Evolutionary conservation across 2,113 vertebrate species (phyloP).

Genomic region (Clarias gariepinus): DNA sequence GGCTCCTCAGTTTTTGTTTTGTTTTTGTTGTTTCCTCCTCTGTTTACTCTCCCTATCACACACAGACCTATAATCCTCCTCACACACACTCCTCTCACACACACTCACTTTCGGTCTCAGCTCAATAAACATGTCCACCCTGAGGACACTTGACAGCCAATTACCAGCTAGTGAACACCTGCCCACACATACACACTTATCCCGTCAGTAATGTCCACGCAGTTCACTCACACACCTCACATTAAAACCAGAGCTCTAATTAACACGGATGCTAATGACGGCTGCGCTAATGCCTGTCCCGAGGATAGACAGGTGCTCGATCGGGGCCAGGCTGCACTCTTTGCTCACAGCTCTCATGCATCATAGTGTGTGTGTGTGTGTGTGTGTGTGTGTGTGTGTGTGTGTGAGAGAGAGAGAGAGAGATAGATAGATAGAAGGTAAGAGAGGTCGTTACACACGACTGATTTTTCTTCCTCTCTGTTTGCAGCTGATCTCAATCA

Average conservation of each 20-base stretch:
- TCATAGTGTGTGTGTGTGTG: neutral
- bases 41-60: constrained; percentile 15
- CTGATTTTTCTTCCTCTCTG: constrained; percentile 20
- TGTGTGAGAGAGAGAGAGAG: constrained; percentile 3
- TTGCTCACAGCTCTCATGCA: neutral
- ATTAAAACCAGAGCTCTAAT: constrained; percentile 3
- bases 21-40: neutral
- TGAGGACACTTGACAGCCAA: constrained; percentile 31
- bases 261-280: neutral
- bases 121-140: constrained; percentile 22
- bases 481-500: constrained; percentile 92
- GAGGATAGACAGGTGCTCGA: neutral
- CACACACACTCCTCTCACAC: constrained; percentile 3
- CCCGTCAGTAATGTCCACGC: neutral
- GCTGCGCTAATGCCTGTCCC: neutral
- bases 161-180: constrained; percentile 17
- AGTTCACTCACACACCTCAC: neutral
- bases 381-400: constrained; percentile 14
- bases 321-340: neutral
- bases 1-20: no score
- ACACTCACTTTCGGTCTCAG: neutral
- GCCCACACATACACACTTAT: neutral
- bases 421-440: neutral
- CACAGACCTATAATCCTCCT: neutral
- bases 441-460: neutral